Base-by-base conservation (phyloP, 2,888 invertebrate species). In the Lumbricus terrestris region DNA sequence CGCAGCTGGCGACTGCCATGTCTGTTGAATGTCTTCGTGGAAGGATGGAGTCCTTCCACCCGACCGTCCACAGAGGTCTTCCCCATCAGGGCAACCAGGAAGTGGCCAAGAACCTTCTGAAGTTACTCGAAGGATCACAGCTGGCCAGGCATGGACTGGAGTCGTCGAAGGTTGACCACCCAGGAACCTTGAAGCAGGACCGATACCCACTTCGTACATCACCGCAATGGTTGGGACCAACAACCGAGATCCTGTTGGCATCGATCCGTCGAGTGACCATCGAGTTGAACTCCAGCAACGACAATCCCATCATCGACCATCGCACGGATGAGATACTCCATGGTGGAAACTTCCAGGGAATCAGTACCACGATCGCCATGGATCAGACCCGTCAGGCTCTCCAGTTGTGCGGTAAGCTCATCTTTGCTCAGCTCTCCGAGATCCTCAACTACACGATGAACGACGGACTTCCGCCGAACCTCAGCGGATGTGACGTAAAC, bases 401-500 rank as follows among this genome's bases (percentile, higher is more conserved):
- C 18, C 93, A 93, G 69, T 88, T 93, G 34, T 93, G 93, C 90
- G 93, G 93, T 0, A 93, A 93, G 89, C 92, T 93, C 16, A 89
- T 93, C 23, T 92, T 93, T 89, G 93, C 92, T 33, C 93, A 93
- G 90, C 91, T 93, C 88, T 90, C 92, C 20, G 93, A 93, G 90
- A 90, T 93, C 18, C 91, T 93, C 33, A 93, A 93, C 88, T 88
- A 89, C 42, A 91, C 91, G 18, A 91, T 92, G 88, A 93, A 91
- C 90, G 89, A 91, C 35, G 92, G 93, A 16, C 91, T 93, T 29
- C 92, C 93, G n/a, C 93, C 93, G 40, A 93, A 93, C 89, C 91
- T 93, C 15, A 89, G 91, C 88, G 93, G 93, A 18, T 90, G 92
- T 69, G 93, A 93, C 89, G 42, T 91, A 33, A 91, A 88, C 37